Percentiles rank a stretch among this genome's conserved stretches.
Conservation (phyloP, 2,888 invertebrate genomes). For the Parnassius smintheus region DNA sequence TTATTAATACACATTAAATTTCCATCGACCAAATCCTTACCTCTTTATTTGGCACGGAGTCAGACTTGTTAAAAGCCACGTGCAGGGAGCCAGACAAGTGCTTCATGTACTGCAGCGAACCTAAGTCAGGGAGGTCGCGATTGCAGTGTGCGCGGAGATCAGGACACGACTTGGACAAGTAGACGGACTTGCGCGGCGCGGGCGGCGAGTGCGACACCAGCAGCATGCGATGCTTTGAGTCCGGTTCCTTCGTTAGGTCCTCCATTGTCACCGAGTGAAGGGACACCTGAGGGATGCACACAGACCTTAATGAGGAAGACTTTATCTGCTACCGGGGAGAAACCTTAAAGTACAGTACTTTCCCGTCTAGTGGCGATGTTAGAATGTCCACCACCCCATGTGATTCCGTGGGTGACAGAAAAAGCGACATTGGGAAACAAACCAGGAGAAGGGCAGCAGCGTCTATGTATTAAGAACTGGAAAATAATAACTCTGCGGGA, state of each 20-base stretch:
- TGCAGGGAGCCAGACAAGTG: slow-evolving; percentile 50
- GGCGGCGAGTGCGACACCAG: slow-evolving; percentile 85
- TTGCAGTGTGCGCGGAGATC: slow-evolving; percentile 72
- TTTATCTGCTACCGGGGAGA: no score
- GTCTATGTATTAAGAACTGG: no score
- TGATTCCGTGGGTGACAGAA: no score
- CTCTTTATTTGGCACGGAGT: slow-evolving; percentile 19
- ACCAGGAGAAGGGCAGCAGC: no score
- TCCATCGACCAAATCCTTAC: not conserved
- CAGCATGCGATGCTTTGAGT: slow-evolving; percentile 91
- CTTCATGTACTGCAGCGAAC: slow-evolving; percentile 31
- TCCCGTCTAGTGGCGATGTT: no score
- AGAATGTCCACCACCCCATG: no score
- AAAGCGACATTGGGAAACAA: no score
- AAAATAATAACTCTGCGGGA: no score
- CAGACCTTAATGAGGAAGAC: no score
- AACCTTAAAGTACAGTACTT: no score
- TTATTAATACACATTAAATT: no score
- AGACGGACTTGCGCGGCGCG: slow-evolving; percentile 72
- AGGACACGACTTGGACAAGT: slow-evolving; percentile 91
- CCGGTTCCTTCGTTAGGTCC: slow-evolving; percentile 89
- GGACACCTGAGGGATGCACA: slow-evolving; percentile 78
- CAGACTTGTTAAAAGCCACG: slow-evolving; percentile 46
- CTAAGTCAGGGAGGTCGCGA: slow-evolving; percentile 35
- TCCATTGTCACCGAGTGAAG: slow-evolving; percentile 94